Percentiles rank a stretch among this genome's conserved stretches.
These are phyloP conservation scores for Anguilla obscura DNA, from an alignment of 2,797 vertebrate genomes.

Conservation along the genomic window DNA sequence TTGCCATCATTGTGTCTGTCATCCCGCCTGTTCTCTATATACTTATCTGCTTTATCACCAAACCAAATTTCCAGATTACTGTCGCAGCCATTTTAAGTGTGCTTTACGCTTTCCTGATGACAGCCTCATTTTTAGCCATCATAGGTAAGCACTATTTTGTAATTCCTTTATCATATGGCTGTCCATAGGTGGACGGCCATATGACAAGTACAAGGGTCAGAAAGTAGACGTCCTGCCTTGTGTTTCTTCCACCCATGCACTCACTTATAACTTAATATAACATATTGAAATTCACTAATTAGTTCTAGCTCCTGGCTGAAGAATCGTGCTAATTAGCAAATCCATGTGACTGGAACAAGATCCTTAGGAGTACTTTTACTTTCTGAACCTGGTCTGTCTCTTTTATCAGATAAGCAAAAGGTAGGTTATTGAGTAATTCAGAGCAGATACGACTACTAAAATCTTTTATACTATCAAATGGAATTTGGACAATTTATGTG, in stretches of 20 bases:
- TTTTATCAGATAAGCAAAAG: not conserved
- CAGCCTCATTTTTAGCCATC: constrained; percentile 76
- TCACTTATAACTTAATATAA: too few species aligned
- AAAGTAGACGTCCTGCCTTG: too few species aligned
- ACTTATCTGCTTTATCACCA: constrained; percentile 70
- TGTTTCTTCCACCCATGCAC: too few species aligned
- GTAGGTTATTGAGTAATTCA: not conserved
- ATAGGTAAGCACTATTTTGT: constrained; percentile 61
- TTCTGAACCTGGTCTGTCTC: not conserved
- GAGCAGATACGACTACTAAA: not conserved
- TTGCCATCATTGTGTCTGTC: constrained; percentile 66
- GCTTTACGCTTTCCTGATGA: constrained; percentile 80
- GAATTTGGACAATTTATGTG: not conserved
- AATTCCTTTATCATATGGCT: not conserved
- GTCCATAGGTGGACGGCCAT: too few species aligned
- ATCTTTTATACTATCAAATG: not conserved
- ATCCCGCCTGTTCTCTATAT: constrained; percentile 73
- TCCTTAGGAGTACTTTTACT: too few species aligned
- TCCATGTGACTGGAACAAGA: too few species aligned
- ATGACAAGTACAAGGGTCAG: too few species aligned
- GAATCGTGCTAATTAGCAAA: too few species aligned
- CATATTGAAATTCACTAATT: too few species aligned
- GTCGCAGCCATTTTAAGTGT: constrained; percentile 74
- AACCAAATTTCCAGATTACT: constrained; percentile 71
- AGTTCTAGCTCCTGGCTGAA: too few species aligned